Evolutionary conservation across 37 sponge, comb jelly and placozoan genomes (phyloP).

Genomic region (Bolinopsis microptera): DNA sequence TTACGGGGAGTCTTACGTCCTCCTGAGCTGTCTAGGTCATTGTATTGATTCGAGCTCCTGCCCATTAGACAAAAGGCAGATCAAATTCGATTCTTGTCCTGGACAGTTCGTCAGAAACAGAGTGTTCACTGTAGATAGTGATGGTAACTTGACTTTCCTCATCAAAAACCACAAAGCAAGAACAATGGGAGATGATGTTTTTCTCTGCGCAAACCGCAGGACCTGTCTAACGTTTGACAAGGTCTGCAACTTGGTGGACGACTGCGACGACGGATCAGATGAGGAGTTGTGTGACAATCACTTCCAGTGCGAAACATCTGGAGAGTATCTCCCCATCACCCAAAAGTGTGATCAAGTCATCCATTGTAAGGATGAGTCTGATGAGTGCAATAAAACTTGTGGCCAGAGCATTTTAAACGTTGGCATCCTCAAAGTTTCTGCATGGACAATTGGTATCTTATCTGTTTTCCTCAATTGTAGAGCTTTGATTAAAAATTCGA

Average conservation of each 20-base stretch:
- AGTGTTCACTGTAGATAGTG: background rate
- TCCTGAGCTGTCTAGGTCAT: background rate
- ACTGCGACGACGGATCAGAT: background rate
- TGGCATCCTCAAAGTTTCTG: background rate
- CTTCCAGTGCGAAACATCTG: background rate
- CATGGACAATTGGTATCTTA: background rate
- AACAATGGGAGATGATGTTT: background rate
- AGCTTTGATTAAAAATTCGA: background rate
- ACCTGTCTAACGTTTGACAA: background rate
- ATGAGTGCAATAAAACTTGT: background rate
- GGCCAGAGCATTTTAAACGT: background rate
- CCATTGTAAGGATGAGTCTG: background rate
- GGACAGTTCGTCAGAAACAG: background rate
- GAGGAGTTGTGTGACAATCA: background rate
- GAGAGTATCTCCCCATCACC: background rate
- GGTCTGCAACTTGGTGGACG: background rate
- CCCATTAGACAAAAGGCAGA: background rate
- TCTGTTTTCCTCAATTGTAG: background rate
- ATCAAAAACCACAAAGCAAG: background rate
- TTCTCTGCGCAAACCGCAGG: background rate
- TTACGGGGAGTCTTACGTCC: background rate
- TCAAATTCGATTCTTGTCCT: background rate
- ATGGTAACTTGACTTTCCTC: background rate
- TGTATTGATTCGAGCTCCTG: background rate
- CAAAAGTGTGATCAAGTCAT: background rate